Evolutionary conservation across 2,113 vertebrate genomes (phyloP), one percentile per base, ranked within the genome.

Genomic region (Microcebus griseorufus): DNA sequence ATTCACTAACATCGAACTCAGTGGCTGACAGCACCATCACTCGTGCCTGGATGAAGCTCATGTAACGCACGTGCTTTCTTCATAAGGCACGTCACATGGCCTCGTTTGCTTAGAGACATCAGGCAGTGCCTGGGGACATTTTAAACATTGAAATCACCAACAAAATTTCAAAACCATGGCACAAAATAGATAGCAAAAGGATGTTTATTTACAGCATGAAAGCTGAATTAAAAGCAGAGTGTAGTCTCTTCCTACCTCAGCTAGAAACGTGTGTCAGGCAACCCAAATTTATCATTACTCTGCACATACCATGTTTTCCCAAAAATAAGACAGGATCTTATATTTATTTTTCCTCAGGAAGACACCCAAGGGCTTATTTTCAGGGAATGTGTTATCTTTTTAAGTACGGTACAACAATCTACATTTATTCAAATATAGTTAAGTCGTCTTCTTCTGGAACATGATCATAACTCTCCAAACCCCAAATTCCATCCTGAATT

Each of bases 221-320:
- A 69, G 25, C 60, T 64, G 60, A 69, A 14, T 34, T 25, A 10
- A 25, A 25, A n/a, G n/a, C 51, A 29, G 27, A 51, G 23, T 4
- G 2, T 80, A 20, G 27, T 39, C 29, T 22, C 17, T 45, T 92
- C 9, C 29, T 8, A 3, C 60, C 23, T 34, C 11, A 42, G 69
- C 25, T 0, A 14, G 60, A 42, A 64, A 14, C 10, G 6, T 23
- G 10, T 1, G 2, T n/a, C 1, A 0, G 34, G 6, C 20, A 2
- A 42, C 80, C 32, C 55, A 8, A 1, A 14, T 11, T 86, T 42
- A 23, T 69, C 58, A 11, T n/a, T 5, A 17, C 25, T 27, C 48
- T 6, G 25, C 45, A 27, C 22, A 9, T 39, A 42, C 45, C 45
- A 45, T 45, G 6, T 45, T 45, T 45, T 45, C 45, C 45, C 45